Conservation (phyloP, 2,113 vertebrate species). For the Myotis davidii region DNA sequence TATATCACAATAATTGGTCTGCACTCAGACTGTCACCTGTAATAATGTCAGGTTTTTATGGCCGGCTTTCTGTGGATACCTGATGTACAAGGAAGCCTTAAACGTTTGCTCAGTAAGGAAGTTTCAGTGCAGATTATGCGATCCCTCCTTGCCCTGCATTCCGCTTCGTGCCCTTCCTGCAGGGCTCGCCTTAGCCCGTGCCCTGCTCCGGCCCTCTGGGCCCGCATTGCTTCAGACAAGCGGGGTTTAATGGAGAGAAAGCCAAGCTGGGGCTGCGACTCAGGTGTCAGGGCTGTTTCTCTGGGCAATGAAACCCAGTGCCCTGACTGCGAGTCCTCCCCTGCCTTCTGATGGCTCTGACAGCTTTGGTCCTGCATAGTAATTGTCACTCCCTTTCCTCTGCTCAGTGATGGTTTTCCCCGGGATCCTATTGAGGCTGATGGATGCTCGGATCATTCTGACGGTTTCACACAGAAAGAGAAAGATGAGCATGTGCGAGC, state of each 20-base stretch:
- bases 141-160: slow-evolving; percentile 68
- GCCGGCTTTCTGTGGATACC: slow-evolving; percentile 18
- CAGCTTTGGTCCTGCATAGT: slow-evolving; percentile 84
- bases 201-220: slow-evolving; percentile 82
- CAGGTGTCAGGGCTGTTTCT: slow-evolving; percentile 84
- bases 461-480: slow-evolving; percentile 63
- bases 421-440: slow-evolving; percentile 77
- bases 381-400: slow-evolving; percentile 79
- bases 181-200: slow-evolving; percentile 73
- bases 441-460: slow-evolving; percentile 79
- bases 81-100: slow-evolving; percentile 34
- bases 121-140: slow-evolving; percentile 76
- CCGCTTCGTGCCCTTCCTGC: slow-evolving; percentile 61
- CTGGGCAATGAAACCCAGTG: slow-evolving; percentile 83
- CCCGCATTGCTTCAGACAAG: slow-evolving; percentile 82
- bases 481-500: slow-evolving; percentile 71
- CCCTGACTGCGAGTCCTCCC: slow-evolving; percentile 81
- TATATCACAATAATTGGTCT: neutral
- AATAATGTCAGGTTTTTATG: neutral
- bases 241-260: slow-evolving; percentile 86
- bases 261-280: slow-evolving; percentile 82
- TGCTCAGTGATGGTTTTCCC: slow-evolving; percentile 80
- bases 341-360: slow-evolving; percentile 74
- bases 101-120: slow-evolving; percentile 73
- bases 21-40: neutral